These are phyloP conservation scores for Labia minor DNA, from an alignment of 2,888 invertebrate genomes.

Conservation along the genomic window DNA sequence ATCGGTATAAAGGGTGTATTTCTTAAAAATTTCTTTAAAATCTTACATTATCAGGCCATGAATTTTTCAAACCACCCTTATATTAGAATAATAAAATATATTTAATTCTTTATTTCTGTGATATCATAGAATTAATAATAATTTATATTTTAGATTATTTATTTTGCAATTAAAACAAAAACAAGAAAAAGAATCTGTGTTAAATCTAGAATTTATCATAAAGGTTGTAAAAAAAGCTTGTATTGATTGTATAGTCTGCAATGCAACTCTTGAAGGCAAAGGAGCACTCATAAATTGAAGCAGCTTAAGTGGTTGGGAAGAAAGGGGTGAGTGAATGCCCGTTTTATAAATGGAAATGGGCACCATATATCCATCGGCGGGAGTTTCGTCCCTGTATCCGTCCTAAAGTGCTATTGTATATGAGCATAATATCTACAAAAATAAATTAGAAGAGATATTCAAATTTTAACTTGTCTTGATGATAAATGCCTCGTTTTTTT, in stretches of 20 bases:
- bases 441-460: neutral
- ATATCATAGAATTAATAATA: neutral
- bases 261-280: neutral
- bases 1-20: too few relatives aligned
- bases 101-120: neutral
- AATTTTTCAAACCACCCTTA: neutral
- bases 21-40: too few relatives aligned
- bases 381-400: neutral
- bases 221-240: too few relatives aligned
- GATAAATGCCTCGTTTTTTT: neutral
- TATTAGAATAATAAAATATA: too few relatives aligned
- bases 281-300: neutral
- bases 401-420: neutral
- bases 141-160: too few relatives aligned
- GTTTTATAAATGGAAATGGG: neutral
- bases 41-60: too few relatives aligned
- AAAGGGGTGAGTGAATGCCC: neutral
- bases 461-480: neutral
- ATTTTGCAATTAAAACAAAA: too few relatives aligned
- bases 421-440: neutral
- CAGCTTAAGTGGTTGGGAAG: neutral
- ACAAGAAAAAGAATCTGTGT: too few relatives aligned
- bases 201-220: too few relatives aligned
- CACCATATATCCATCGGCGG: neutral
- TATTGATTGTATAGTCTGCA: neutral